Evolutionary conservation across 2,113 vertebrate species (phyloP).

Genomic region (Tapirus terrestris): DNA sequence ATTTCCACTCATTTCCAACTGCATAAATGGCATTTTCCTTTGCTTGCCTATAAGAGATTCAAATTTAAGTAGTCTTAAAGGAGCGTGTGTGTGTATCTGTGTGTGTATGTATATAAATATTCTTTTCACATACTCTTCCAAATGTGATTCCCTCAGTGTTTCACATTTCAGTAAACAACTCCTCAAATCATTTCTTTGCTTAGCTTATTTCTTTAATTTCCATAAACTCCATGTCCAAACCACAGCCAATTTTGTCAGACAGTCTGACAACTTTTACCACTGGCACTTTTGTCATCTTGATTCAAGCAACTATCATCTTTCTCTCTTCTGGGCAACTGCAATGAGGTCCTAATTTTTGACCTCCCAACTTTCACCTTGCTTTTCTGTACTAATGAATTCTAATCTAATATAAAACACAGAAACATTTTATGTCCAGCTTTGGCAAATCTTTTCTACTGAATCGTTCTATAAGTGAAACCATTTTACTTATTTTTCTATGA

Average conservation of each 20-base stretch:
- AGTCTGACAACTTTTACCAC: background rate
- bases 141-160: background rate
- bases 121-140: background rate
- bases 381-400: background rate
- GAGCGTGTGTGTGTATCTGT: too few species aligned
- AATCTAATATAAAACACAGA: background rate
- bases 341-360: background rate
- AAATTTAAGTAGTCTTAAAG: background rate
- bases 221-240: background rate
- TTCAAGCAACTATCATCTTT: background rate
- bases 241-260: background rate
- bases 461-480: background rate
- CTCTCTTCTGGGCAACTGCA: background rate
- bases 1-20: background rate
- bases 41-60: background rate
- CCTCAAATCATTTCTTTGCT: background rate
- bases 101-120: background rate
- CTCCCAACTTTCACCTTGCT: background rate
- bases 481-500: background rate
- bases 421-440: background rate
- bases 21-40: background rate
- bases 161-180: background rate
- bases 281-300: background rate
- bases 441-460: background rate
- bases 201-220: background rate